A percentile compares a stretch with the other conserved stretches of the same genome.
Conservation (phyloP, 2,113 vertebrate genomes). For the Nipponia nippon region DNA sequence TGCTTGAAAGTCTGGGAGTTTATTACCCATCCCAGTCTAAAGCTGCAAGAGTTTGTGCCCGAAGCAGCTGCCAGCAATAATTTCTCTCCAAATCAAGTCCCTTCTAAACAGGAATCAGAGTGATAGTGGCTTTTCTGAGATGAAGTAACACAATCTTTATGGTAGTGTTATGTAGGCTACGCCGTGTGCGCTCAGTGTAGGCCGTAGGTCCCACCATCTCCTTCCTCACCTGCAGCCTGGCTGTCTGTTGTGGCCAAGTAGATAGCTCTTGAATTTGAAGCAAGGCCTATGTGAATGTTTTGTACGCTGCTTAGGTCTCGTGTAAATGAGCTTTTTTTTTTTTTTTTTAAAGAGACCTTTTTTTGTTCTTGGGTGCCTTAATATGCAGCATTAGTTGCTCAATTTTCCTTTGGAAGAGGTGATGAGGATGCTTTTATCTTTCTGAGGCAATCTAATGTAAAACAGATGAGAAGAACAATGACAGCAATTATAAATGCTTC, state of each 20-base stretch:
- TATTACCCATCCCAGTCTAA: background rate
- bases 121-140: background rate
- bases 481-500: background rate
- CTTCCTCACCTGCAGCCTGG: background rate
- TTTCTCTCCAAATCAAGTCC: background rate
- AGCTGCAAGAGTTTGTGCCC: background rate
- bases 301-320: background rate
- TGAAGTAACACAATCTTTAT: background rate
- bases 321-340: background rate
- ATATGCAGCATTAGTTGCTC: background rate
- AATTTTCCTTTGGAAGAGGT: background rate
- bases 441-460: background rate
- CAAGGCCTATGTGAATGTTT: background rate
- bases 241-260: background rate
- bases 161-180: background rate
- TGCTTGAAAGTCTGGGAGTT: background rate
- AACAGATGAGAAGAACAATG: background rate
- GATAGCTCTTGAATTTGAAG: background rate
- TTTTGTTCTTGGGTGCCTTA: background rate
- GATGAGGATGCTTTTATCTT: background rate
- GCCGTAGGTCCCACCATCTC: background rate
- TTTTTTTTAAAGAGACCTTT: background rate
- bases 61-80: background rate
- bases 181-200: background rate
- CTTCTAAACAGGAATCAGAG: background rate